Evolutionary conservation across 92 coral and sea anemone genomes (phyloP).

Genomic region (Pocillopora meandrina): DNA sequence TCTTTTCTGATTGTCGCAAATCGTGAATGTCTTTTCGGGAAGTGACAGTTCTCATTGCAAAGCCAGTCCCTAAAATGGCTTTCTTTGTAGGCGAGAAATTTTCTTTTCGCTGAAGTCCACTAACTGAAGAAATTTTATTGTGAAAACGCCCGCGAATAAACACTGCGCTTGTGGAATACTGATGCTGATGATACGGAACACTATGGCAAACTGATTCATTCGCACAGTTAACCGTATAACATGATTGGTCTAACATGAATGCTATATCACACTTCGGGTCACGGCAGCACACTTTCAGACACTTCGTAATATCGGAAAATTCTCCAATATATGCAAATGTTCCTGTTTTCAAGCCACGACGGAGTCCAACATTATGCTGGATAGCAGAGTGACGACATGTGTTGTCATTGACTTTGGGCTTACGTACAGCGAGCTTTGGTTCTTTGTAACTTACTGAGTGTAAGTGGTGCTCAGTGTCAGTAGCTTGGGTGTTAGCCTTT

Average conservation of each 20-base stretch:
- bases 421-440: not conserved
- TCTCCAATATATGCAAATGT: constrained; percentile 73
- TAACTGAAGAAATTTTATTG: constrained; percentile 1
- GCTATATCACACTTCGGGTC: constrained; percentile 77
- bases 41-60: not conserved
- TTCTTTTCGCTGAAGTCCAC: not conserved
- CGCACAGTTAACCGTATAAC: constrained; percentile 76
- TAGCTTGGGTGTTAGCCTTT: not conserved
- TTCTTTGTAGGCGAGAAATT: not conserved
- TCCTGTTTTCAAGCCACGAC: constrained; percentile 74
- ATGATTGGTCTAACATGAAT: constrained; percentile 75
- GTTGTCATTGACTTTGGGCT: not conserved
- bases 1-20: not conserved
- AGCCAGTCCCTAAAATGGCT: not conserved
- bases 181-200: constrained; percentile 49
- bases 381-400: constrained; percentile 58
- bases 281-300: constrained; percentile 74
- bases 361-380: constrained; percentile 43
- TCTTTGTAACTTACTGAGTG: not conserved
- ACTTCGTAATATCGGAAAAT: constrained; percentile 48
- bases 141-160: constrained; percentile 66
- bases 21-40: not conserved
- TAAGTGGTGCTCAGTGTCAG: not conserved
- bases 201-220: constrained; percentile 61
- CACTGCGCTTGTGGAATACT: constrained; percentile 63